These are phyloP conservation scores for Varanus komodoensis DNA, from an alignment of 2,113 vertebrate genomes.

Conservation along the genomic window DNA sequence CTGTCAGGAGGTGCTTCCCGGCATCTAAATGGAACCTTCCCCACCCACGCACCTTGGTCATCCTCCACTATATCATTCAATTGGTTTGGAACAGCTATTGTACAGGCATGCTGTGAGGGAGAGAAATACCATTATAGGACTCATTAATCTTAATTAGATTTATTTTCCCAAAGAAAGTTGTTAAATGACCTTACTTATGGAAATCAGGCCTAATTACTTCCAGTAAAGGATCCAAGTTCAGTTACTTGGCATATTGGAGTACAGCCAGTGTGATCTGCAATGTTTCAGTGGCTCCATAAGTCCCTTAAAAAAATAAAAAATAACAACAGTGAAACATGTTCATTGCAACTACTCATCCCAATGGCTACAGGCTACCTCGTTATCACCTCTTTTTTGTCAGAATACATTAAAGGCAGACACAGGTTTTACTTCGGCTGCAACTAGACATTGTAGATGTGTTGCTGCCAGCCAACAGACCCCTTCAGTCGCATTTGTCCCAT, in stretches of 20 bases:
- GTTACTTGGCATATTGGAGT: slow-evolving; percentile 52
- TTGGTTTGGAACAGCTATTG: slow-evolving; percentile 38
- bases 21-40: neutral
- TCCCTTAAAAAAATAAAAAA: slow-evolving; percentile 24
- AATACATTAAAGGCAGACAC: neutral
- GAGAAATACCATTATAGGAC: slow-evolving; percentile 41
- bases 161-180: slow-evolving; percentile 67
- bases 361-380: slow-evolving; percentile 31
- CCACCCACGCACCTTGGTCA: neutral
- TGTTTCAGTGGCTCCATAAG: slow-evolving; percentile 58
- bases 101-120: slow-evolving; percentile 34
- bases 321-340: slow-evolving; percentile 12
- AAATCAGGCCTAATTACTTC: slow-evolving; percentile 59
- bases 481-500: neutral
- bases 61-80: neutral
- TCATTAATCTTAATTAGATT: slow-evolving; percentile 58
- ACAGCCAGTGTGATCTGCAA: slow-evolving; percentile 49
- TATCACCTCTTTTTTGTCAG: neutral
- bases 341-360: slow-evolving; percentile 27
- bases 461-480: neutral
- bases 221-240: slow-evolving; percentile 57
- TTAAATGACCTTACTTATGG: slow-evolving; percentile 60
- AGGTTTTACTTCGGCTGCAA: neutral
- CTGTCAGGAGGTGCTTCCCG: too few relatives aligned
- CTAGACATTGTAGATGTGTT: neutral